Conservation (phyloP, 2,113 vertebrate species). For the Sorex araneus region DNA sequence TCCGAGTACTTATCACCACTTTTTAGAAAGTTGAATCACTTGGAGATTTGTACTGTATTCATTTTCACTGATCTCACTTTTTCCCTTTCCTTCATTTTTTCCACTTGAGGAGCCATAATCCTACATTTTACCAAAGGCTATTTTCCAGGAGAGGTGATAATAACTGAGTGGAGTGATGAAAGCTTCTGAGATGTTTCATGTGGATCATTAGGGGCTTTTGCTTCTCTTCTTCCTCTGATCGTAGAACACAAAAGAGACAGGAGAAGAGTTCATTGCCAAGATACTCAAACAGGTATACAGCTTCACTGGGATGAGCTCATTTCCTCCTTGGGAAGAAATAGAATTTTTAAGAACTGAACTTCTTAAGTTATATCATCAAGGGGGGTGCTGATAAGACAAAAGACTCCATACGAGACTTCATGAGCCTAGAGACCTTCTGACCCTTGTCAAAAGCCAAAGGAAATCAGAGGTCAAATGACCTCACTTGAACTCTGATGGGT, state of each 20-base stretch:
- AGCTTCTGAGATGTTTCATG: conserved; percentile 48
- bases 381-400: conserved; percentile 1
- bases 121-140: conserved; percentile 61
- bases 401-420: conserved; percentile 1
- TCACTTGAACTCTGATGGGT: not conserved
- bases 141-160: conserved; percentile 64
- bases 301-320: conserved; percentile 60
- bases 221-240: conserved; percentile 21
- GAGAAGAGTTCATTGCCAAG: not conserved
- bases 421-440: not conserved
- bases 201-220: not conserved
- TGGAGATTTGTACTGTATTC: conserved; percentile 63
- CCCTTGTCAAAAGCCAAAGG: not conserved
- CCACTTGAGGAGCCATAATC: conserved; percentile 52
- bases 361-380: conserved; percentile 63
- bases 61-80: conserved; percentile 78
- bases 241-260: conserved; percentile 13
- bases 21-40: conserved; percentile 65
- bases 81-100: conserved; percentile 74
- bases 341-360: conserved; percentile 56
- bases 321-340: conserved; percentile 55
- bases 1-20: conserved; percentile 72
- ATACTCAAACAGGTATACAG: not conserved
- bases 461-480: conserved; percentile 1
- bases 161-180: conserved; percentile 65